These are phyloP conservation scores for Semnornis frantzii DNA, from an alignment of 2,113 vertebrate species.

Conservation along the genomic window DNA sequence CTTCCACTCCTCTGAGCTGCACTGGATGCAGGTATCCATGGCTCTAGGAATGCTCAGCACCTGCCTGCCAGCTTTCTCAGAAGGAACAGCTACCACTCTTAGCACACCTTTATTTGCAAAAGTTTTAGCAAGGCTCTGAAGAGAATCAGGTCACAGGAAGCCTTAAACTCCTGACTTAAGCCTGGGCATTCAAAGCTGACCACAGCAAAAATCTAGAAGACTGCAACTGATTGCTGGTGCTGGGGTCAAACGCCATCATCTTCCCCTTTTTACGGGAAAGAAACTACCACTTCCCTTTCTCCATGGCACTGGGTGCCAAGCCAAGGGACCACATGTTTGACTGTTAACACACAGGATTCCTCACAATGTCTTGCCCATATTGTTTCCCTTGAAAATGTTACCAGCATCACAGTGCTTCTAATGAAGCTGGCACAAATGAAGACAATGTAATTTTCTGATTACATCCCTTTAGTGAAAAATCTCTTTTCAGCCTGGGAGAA, in stretches of 20 bases:
- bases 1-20: background rate
- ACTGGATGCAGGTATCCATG: accelerated
- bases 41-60: background rate
- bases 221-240: background rate
- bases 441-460: background rate
- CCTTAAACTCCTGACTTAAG: background rate
- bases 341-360: background rate
- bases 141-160: background rate
- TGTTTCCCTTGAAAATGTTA: background rate
- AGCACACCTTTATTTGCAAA: background rate
- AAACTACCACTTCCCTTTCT: background rate
- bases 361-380: background rate
- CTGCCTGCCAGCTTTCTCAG: background rate
- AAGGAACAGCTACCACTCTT: background rate
- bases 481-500: background rate
- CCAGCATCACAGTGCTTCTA: background rate
- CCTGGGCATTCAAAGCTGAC: background rate
- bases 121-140: background rate
- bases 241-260: accelerated
- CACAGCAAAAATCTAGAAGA: background rate
- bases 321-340: accelerated
- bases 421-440: background rate
- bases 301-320: background rate
- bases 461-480: background rate
- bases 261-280: background rate